These are phyloP conservation scores for Anoplius nigerrimus DNA, from an alignment of 2,888 invertebrate species.

Conservation along the genomic window DNA sequence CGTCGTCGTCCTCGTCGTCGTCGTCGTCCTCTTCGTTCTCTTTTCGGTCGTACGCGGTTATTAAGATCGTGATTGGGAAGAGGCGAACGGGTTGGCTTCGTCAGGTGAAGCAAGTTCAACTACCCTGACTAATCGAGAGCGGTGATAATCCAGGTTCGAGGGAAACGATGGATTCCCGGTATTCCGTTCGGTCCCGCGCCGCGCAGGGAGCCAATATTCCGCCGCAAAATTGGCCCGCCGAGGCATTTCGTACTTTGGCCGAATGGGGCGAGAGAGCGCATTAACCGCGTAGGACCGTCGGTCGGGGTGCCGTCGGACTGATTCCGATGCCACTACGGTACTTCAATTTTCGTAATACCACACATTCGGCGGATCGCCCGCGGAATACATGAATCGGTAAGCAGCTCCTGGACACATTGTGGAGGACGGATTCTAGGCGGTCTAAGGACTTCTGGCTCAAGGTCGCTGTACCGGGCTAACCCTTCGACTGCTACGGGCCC, in stretches of 20 bases:
- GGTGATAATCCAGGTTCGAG: constrained; percentile 51
- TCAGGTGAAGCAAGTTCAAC: constrained; percentile 46
- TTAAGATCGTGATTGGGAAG: constrained; percentile 68
- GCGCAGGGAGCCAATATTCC: constrained; percentile 37
- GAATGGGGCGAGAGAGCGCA: constrained; percentile 18
- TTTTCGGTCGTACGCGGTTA: constrained; percentile 58
- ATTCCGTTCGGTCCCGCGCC: constrained; percentile 43
- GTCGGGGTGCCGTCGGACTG: no score
- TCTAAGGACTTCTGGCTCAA: no score
- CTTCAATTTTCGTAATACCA: no score
- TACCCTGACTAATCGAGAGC: constrained; percentile 52
- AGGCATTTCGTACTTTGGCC: constrained; percentile 35
- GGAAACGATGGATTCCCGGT: constrained; percentile 51
- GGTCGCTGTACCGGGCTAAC: no score
- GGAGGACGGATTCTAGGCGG: no score
- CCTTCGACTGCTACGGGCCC: no score
- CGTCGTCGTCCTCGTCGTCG: constrained; percentile 32
- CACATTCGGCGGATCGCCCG: no score
- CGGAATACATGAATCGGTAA: no score
- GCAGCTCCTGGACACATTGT: no score
- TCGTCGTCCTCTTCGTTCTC: constrained; percentile 37
- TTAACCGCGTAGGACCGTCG: constrained; percentile 10
- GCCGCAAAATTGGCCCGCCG: constrained; percentile 40
- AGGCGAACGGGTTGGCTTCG: constrained; percentile 44
- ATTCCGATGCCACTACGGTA: no score